These are phyloP conservation scores for Tenthredo distinguenda DNA, from an alignment of 2,888 invertebrate genomes.

Conservation along the genomic window DNA sequence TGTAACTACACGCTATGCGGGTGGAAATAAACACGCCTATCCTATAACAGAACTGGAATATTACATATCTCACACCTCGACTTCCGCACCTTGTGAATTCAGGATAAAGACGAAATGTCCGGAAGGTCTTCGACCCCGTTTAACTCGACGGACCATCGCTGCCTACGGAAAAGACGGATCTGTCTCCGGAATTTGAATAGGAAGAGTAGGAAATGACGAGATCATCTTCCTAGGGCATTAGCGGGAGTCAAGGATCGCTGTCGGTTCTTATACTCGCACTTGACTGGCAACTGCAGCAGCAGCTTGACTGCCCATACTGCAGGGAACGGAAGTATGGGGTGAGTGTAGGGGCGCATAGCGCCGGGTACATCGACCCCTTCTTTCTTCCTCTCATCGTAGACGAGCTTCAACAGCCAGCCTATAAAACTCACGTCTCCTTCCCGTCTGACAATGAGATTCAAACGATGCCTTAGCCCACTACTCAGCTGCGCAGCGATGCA, in stretches of 20 bases:
- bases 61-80: not conserved
- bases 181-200: not conserved
- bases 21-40: not conserved
- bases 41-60: not conserved
- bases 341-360: constrained; percentile 49
- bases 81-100: not conserved
- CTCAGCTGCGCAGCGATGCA: not conserved
- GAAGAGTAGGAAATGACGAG: not conserved
- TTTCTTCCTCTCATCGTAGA: constrained; percentile 34
- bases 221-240: not conserved
- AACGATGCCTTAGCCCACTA: constrained; percentile 14
- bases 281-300: constrained; percentile 3
- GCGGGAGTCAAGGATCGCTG: not conserved
- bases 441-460: constrained; percentile 49
- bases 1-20: not conserved
- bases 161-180: not conserved
- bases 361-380: constrained; percentile 48
- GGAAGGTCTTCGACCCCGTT: not conserved
- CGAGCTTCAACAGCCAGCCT: constrained; percentile 32
- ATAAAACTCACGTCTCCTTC: constrained; percentile 31
- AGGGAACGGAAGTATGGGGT: constrained; percentile 48
- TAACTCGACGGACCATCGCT: not conserved
- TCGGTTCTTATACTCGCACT: constrained; percentile 34
- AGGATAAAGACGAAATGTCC: not conserved
- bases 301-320: not conserved